Conservation (phyloP, 2,113 vertebrate species). For the Rhinopomastus cyanomelas region DNA sequence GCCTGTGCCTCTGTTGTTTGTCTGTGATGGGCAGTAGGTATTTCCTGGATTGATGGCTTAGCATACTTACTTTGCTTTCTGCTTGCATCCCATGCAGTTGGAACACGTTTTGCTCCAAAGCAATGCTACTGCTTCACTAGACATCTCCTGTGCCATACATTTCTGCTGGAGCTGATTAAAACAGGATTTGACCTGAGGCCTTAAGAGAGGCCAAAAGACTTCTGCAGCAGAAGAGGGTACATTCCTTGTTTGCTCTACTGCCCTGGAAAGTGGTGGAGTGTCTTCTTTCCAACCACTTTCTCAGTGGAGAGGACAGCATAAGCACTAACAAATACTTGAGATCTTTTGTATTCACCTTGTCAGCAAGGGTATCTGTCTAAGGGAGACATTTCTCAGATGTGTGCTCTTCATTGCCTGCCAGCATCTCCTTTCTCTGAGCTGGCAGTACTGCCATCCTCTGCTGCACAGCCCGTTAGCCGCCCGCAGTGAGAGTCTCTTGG, state of each 20-base stretch:
- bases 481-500: rapidly evolving
- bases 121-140: background rate
- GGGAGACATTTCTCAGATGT: background rate
- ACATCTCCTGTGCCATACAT: background rate
- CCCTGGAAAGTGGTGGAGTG: background rate
- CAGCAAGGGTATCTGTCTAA: rapidly evolving
- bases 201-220: background rate
- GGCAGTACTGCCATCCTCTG: rapidly evolving
- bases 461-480: background rate
- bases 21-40: rapidly evolving
- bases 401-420: background rate
- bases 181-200: background rate
- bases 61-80: background rate
- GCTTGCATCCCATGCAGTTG: background rate
- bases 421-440: background rate
- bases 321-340: background rate
- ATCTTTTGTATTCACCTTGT: background rate
- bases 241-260: background rate
- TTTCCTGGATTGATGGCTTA: background rate
- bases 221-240: background rate
- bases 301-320: background rate
- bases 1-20: background rate
- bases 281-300: background rate
- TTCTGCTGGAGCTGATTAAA: background rate
- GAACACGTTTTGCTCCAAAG: background rate